A percentile compares a stretch with the other conserved stretches of the same genome.
phyloP scores from a whole-genome alignment of 2,888 invertebrate species.

The Willowsia nigromaculata region DNA sequence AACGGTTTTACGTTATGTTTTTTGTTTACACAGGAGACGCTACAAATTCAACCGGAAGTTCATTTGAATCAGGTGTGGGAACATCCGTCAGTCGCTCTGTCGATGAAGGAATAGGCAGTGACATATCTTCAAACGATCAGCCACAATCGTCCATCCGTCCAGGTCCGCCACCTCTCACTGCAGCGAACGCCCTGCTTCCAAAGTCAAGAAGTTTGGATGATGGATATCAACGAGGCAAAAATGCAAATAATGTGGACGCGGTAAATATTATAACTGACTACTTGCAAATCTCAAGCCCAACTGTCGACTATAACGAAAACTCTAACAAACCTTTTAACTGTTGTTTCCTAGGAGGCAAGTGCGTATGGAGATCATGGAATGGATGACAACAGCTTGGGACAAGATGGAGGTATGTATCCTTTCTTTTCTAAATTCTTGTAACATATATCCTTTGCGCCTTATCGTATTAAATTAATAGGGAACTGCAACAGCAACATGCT shows the following conservation, averaged over 20 bases:
- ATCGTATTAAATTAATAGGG: background rate
- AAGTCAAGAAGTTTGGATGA: slow-evolving; percentile 78
- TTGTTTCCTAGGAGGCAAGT: slow-evolving; percentile 16
- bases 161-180: slow-evolving; percentile 76
- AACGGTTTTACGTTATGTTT: background rate
- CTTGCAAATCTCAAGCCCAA: no score
- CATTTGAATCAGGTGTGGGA: slow-evolving; percentile 78
- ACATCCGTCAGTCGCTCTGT: slow-evolving; percentile 78
- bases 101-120: slow-evolving; percentile 75
- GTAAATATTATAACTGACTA: background rate
- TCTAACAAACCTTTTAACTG: background rate
- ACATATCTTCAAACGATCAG: slow-evolving; percentile 68
- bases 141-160: slow-evolving; percentile 69
- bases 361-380: slow-evolving; percentile 58
- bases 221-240: slow-evolving; percentile 63
- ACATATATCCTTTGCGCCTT: background rate
- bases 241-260: slow-evolving; percentile 64
- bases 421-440: background rate
- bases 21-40: slow-evolving; percentile 47
- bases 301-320: no score
- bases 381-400: slow-evolving; percentile 67
- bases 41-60: slow-evolving; percentile 70
- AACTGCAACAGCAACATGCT: background rate
- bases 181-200: slow-evolving; percentile 72
- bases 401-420: slow-evolving; percentile 61